Base-by-base conservation (phyloP, 2,888 invertebrate genomes). In the Diloba caeruleocephala region DNA sequence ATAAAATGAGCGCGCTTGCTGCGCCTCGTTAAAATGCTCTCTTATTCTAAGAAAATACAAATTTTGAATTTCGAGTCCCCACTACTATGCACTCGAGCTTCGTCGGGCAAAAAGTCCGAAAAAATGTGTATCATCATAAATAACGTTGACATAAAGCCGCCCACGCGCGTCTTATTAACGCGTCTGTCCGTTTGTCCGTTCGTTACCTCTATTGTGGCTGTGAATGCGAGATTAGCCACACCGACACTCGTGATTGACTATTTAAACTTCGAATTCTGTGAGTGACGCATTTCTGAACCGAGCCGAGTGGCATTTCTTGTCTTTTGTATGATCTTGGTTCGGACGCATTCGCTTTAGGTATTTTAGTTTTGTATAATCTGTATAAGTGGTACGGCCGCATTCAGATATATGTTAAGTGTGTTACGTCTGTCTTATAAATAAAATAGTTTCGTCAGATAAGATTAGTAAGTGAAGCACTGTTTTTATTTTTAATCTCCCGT, bases 221-320 rank as follows among this genome's bases (percentile, higher is more conserved):
- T 89, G 90, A 89, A 91, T 89, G 89, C 85, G 81, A 88, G 92
- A 91, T 93, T 91, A 90, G 91, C 92, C 87, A 89, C 90, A 88
- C 86, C 83, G 82, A 78, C 85, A 79, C 84, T 87, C 90, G 87
- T 92, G 91, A 92, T 92, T 90, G 92, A 92, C 92, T 92, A 92
- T 92, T 91, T 90, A 90, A 81, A 90, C 83, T 85, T 86, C 81
- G 74, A 86, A 84, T 80, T 84, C 84, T 86, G 77, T 79, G 83
- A 88, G 83, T 84, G 85, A 88, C 84, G 85, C 84, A 79, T 81
- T 84, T 82, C 82, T 77, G 81, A 82, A 79, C 74, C n/a, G 58
- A 60, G 63, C 56, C 48, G 61, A 57, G 58, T 44, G 55, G 63
- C 59, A 70, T 68, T 66, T 62, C 70, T 74, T 65, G 74, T 75